Evolutionary conservation across 2,797 vertebrate species (phyloP), one percentile per base, ranked within the genome.

Genomic region (Taeniopygia guttata): DNA sequence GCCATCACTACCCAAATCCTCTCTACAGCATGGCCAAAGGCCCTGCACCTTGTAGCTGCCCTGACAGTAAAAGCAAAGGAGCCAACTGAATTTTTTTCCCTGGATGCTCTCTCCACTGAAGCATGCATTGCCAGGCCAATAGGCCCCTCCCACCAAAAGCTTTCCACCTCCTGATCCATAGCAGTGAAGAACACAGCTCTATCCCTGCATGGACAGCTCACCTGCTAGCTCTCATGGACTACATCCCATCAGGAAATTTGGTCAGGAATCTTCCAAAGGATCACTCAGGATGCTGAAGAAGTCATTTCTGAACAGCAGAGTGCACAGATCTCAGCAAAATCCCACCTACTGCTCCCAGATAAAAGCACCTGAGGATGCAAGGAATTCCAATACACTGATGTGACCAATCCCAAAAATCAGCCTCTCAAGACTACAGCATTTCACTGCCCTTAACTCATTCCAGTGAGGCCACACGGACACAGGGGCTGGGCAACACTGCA

Each of bases 131-230:
- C 36, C 8, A 7, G 13, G 5, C 16, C n/a, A 59, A 27, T 7
- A 55, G 48, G 46, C 10, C 54, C n/a, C 19, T 13, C 11, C 51
- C 2, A 2, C 25, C n/a, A 49, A 69, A 83, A 84, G 17, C 25
- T 48, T 80, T 63, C 36, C 32, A 11, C 7, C 49, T 67, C 36
- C 63, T 46, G 29, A 63, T 30, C 32, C 56, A 8, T 6, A 32
- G 43, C 7, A 59, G 25, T 6, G 17, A 30, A 63, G 32, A 59
- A n/a, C 64, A 59, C 1, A 0, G 67, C 46, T 85, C 52, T 43
- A n/a, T 15, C 21, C 29, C 70, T 60, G 42, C 25, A 11, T 0
- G 27, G 43, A 29, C 74, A 89, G 30, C 27, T 60, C 0, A 0
- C 7, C 46, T 5, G 1, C 16, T 11, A 21, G 36, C 26, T 49